Percentiles rank a stretch among this genome's conserved stretches.
Conservation (phyloP, 2,797 vertebrate genomes). For the Catamblyrhynchus diadema region DNA sequence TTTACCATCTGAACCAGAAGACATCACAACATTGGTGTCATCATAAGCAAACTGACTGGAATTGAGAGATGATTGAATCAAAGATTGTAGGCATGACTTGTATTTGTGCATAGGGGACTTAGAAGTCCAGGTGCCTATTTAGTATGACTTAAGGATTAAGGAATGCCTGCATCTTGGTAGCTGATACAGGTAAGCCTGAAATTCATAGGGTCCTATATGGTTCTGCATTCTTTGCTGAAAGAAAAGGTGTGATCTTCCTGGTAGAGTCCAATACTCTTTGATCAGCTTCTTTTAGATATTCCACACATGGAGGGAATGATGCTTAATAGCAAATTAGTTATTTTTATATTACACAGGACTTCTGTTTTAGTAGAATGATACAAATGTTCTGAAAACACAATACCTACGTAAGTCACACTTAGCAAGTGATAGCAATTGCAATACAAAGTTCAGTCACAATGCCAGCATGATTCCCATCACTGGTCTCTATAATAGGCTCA, state of each 20-base stretch:
- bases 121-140: background rate
- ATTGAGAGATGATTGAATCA: background rate
- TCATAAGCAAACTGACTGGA: background rate
- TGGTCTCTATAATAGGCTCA: background rate
- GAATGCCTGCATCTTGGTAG: background rate
- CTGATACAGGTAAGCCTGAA: background rate
- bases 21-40: rapidly evolving
- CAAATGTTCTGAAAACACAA: background rate
- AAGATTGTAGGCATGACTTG: background rate
- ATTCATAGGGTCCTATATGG: background rate
- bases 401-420: background rate
- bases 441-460: background rate
- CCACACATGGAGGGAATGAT: rapidly evolving
- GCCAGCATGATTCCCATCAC: background rate
- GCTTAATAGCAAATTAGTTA: background rate
- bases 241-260: background rate
- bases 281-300: background rate
- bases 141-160: background rate
- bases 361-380: background rate
- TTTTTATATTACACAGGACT: background rate
- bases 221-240: background rate
- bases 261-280: background rate
- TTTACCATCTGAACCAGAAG: background rate
- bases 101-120: background rate
- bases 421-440: background rate